A percentile compares a stretch with the other conserved stretches of the same genome.
These are phyloP conservation scores for human (Homo sapiens) DNA, from an alignment of 2,113 vertebrate species.

Conservation along the genomic window GRCh38 chr6:96667001-96667500, in stretches of 20 bases:
- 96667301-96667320: neutral
- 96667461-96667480: neutral
- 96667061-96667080: neutral
- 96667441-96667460: neutral
- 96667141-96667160: neutral
- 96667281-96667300: neutral
- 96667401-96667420: neutral
- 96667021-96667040: neutral
- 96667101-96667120: neutral
- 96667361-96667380: neutral
- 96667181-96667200: neutral
- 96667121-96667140: constrained; percentile 11
- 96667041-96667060: neutral
- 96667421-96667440: neutral
- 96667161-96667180: neutral
- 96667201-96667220: constrained; percentile 41
- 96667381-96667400: neutral
- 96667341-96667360: neutral
- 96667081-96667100: constrained; percentile 44
- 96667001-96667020: neutral
- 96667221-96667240: neutral
- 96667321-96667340: neutral
- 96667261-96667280: neutral
- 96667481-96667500: neutral
- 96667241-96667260: neutral